Evolutionary conservation across 2,888 invertebrate genomes (phyloP), one percentile per base, ranked within the genome.

Genomic region (Phyllotreta cruciferae): DNA sequence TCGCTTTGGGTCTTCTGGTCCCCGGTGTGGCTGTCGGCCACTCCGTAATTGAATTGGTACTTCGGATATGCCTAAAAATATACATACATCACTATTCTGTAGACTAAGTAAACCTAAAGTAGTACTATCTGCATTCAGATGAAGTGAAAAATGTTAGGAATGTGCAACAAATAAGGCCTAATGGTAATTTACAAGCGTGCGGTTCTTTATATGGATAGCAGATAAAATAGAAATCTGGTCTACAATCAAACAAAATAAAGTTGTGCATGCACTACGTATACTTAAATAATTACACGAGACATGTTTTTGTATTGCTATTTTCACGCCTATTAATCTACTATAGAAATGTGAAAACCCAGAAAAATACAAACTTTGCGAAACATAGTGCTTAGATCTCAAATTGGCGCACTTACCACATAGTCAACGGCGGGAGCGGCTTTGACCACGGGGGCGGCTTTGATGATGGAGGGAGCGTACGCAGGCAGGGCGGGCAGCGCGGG

Each of bases 41-140:
- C 86, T 36, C 85, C 83, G 67, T 86, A 86, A 73, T 85, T 84
- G 73, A 85, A 86, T 74, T 85, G 84, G 73, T 86, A 86, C 79
- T 85, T 85, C 24, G 86, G 86, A 71, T 86, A 85, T 0, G 83
- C 78, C 79, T 79, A 58, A 47, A 71, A 73, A 74, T 24, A 24
- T 1, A 24, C n/a, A n/a, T n/a, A n/a, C n/a, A n/a, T n/a, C n/a
- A n/a, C n/a, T 38, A 38, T 38, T 7, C 6, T 38, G 8, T 38
- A 38, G 8, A 38, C n/a, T 41, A 41, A 41, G 11, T 41, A 10
- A 3, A 6, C n/a, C 4, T n/a, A 44, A n/a, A 11, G 9, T 11
- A 13, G 10, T 13, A 44, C 10, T n/a, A 10, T n/a, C 14, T 44
- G 7, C 44, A 14, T 44, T 44, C 11, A 6, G 6, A 44, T 13